Evolutionary conservation across 1,140 invertebrate genomes (phyloP).

Genomic region (Lethrus apterus): DNA sequence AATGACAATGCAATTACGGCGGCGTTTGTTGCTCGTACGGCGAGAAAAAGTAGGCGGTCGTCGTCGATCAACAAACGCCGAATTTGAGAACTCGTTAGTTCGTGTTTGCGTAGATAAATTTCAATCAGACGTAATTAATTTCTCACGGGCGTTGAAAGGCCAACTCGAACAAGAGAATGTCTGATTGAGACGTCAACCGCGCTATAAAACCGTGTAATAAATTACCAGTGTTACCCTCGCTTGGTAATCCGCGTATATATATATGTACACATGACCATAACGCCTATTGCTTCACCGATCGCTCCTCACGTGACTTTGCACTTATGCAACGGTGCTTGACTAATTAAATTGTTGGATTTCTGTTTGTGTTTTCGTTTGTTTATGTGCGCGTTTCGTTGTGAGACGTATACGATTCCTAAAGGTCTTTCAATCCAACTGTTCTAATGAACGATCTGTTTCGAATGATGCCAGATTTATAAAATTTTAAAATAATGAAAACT

Average conservation of each 20-base stretch:
- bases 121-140: constrained; percentile 38
- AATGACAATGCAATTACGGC: constrained; percentile 11
- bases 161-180: constrained; percentile 32
- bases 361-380: too few relatives aligned
- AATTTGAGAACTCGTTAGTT: constrained; percentile 2
- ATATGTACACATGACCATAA: background rate
- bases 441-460: too few relatives aligned
- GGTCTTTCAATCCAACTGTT: too few relatives aligned
- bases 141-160: constrained; percentile 34
- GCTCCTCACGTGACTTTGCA: constrained; percentile 11
- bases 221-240: constrained; percentile 33
- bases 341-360: constrained; percentile 14
- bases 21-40: constrained; percentile 8
- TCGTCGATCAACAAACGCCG: constrained; percentile 4
- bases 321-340: constrained; percentile 14
- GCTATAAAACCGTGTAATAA: constrained; percentile 32
- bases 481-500: too few relatives aligned
- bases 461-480: too few relatives aligned
- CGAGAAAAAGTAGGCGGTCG: background rate
- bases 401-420: too few relatives aligned
- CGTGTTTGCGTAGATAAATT: constrained; percentile 27
- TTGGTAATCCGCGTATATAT: background rate
- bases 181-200: constrained; percentile 35
- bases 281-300: constrained; percentile 5
- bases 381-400: too few relatives aligned